Evolutionary conservation across 2,113 vertebrate genomes (phyloP).

Genomic region (Hydrolagus affinis): DNA sequence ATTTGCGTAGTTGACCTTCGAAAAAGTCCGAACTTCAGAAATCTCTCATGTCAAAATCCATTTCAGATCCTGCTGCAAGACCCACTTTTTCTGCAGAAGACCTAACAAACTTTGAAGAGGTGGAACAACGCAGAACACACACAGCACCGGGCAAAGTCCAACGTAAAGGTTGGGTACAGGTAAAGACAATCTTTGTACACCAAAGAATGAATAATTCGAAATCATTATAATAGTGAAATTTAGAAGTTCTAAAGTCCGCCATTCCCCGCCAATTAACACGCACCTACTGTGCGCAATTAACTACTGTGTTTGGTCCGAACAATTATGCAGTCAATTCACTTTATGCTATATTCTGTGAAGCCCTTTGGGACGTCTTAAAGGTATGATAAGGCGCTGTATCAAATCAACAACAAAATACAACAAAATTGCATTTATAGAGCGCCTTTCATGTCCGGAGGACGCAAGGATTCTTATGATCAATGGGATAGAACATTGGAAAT

Average conservation of each 20-base stretch:
- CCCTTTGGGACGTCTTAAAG: no score
- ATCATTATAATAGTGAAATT: not conserved
- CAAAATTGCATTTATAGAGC: no score
- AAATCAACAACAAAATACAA: no score
- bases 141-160: conserved; percentile 69
- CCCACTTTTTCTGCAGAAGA: conserved; percentile 44
- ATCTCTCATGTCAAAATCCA: not conserved
- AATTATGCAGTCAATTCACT: no score
- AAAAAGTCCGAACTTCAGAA: not conserved
- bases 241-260: not conserved
- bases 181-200: conserved; percentile 42
- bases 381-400: no score
- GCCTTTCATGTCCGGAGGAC: no score
- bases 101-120: conserved; percentile 38
- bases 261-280: no score
- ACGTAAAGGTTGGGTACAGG: conserved; percentile 83
- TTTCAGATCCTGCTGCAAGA: conserved; percentile 38
- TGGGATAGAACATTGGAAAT: no score
- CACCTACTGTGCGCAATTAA: no score
- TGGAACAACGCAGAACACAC: conserved; percentile 47
- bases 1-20: not conserved
- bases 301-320: no score
- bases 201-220: not conserved
- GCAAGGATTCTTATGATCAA: no score
- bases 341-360: no score